These are phyloP conservation scores for Tragelaphus strepsiceros DNA, from an alignment of 2,113 vertebrate genomes.

Conservation along the genomic window DNA sequence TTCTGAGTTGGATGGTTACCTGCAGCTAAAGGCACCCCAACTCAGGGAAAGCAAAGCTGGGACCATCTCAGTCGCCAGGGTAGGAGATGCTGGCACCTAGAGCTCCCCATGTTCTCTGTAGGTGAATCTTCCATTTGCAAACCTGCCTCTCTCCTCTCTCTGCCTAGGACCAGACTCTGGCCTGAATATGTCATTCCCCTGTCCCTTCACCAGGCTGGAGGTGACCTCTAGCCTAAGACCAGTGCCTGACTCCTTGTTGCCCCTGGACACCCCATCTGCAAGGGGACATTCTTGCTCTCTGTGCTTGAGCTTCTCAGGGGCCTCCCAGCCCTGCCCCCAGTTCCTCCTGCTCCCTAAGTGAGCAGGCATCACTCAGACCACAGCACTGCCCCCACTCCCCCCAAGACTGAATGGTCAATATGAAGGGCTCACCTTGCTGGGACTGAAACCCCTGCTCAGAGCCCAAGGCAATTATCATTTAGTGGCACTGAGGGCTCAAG, in stretches of 20 bases:
- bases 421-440: not conserved
- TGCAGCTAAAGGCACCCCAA: not conserved
- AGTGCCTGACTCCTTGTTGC: not conserved
- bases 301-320: not conserved
- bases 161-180: not conserved
- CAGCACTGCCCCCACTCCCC: not conserved
- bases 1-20: not conserved
- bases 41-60: not conserved
- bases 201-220: not conserved
- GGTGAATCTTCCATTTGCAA: not conserved
- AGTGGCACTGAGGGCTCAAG: not conserved
- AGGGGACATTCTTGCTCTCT: not conserved
- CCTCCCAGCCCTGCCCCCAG: not conserved
- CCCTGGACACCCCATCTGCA: not conserved
- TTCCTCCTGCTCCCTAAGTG: not conserved
- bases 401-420: not conserved
- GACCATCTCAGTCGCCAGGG: rapidly evolving
- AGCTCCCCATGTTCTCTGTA: not conserved
- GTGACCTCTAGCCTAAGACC: not conserved
- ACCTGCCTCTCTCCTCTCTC: not conserved
- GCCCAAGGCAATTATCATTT: not conserved
- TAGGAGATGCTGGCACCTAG: not conserved
- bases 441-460: not conserved
- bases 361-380: not conserved
- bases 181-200: not conserved